Percentiles rank a stretch among this genome's conserved stretches.
phyloP scores from a whole-genome alignment of 35 echinoderm and acorn worm genomes.

The Ophioderma brevispina region DNA sequence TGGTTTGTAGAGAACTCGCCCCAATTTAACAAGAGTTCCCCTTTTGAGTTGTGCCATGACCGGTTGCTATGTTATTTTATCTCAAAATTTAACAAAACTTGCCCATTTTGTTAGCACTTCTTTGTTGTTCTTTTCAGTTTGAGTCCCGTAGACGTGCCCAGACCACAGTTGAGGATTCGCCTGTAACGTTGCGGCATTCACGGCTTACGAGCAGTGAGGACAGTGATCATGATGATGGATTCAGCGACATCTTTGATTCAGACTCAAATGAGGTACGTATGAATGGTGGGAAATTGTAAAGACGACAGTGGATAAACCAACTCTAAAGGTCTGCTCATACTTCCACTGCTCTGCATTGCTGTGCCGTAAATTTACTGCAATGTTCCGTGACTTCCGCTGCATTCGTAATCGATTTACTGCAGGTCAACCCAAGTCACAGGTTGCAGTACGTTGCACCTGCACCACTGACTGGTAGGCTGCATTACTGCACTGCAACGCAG shows the following conservation, averaged over 20 bases:
- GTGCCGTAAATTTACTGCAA: no score
- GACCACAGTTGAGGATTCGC: conserved; percentile 47
- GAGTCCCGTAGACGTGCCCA: not conserved
- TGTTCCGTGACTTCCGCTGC: no score
- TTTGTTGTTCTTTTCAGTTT: not conserved
- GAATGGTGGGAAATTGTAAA: no score
- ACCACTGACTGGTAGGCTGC: no score
- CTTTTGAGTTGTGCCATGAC: not conserved
- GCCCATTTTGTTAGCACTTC: not conserved
- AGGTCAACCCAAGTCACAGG: no score
- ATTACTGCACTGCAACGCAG: no score
- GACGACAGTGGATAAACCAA: no score
- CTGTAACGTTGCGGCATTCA: conserved; percentile 39
- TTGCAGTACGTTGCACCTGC: no score
- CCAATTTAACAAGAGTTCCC: not conserved
- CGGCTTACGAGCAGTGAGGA: conserved; percentile 70
- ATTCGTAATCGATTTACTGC: no score
- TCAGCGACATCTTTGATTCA: conserved; percentile 77
- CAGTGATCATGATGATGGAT: conserved; percentile 80
- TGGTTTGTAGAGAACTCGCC: not conserved
- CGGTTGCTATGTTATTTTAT: not conserved
- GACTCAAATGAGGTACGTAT: conserved; percentile 73
- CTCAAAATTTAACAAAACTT: not conserved
- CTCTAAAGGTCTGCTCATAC: no score
- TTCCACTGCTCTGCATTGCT: no score